These are phyloP conservation scores for Bos indicus DNA, from an alignment of 2,113 vertebrate genomes.

Conservation along the genomic window DNA sequence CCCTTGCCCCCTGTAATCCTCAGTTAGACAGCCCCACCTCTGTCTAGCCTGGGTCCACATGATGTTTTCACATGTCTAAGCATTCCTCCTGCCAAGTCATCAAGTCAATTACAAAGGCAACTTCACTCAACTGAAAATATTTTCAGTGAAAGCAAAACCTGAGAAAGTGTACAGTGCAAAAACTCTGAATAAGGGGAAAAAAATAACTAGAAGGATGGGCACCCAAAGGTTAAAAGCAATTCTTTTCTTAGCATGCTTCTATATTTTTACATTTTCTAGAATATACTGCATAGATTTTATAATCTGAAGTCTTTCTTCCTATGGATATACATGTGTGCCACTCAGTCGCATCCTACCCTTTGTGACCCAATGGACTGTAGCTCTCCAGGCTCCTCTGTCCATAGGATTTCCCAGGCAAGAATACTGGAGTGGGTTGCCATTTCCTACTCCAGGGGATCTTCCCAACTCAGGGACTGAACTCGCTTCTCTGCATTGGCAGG, in stretches of 20 bases:
- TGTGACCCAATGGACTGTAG: not conserved
- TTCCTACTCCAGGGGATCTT: not conserved
- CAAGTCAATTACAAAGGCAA: not conserved
- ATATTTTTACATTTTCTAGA: not conserved
- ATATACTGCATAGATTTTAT: not conserved
- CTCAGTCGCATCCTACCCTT: not conserved
- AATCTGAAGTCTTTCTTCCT: not conserved
- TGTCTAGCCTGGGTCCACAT: not conserved
- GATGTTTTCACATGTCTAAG: not conserved
- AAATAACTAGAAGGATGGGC: not conserved
- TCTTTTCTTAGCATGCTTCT: not conserved
- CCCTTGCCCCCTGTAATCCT: not conserved
- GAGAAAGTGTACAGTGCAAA: not conserved
- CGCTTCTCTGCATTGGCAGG: not conserved
- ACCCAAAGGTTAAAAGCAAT: not conserved
- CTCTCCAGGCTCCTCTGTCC: not conserved
- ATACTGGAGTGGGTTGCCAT: not conserved
- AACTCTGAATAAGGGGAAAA: not conserved
- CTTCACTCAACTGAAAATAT: not conserved
- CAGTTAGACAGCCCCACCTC: not conserved
- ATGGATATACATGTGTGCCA: not conserved
- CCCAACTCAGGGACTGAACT: not conserved
- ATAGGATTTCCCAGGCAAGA: not conserved
- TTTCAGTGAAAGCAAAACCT: not conserved
- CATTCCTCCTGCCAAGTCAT: not conserved